A percentile compares a stretch with the other conserved stretches of the same genome.
These are phyloP conservation scores for Cantharis rustica DNA, from an alignment of 2,888 invertebrate genomes.

Conservation along the genomic window DNA sequence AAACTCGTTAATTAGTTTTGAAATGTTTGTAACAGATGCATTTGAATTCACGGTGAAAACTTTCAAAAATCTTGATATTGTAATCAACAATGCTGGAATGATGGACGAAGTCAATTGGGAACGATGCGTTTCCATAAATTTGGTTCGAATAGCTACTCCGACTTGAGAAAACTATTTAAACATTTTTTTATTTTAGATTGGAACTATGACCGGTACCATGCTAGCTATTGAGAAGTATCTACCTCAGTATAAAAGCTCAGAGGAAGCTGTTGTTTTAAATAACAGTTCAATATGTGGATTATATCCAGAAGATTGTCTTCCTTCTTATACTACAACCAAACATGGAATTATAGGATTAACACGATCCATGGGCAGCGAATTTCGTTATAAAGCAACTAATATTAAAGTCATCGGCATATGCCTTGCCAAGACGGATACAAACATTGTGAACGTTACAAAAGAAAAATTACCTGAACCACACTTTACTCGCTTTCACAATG, in stretches of 20 bases:
- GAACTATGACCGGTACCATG: constrained; percentile 31
- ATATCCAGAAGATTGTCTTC: constrained; percentile 8
- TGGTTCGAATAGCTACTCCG: constrained; percentile 23
- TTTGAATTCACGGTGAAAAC: constrained; percentile 3
- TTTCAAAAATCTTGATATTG: constrained; percentile 34
- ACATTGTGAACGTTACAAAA: neutral
- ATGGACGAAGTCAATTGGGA: constrained; percentile 34
- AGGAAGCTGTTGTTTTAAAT: constrained; percentile 38
- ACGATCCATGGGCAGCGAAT: constrained; percentile 17
- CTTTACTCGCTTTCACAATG: neutral
- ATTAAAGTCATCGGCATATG: constrained; percentile 33
- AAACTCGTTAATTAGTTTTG: neutral
- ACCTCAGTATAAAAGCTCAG: constrained; percentile 35
- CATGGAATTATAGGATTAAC: constrained; percentile 28
- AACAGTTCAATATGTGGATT: constrained; percentile 35
- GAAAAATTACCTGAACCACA: neutral
- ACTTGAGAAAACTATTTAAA: neutral
- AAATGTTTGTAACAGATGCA: neutral
- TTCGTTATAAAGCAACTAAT: constrained; percentile 15
- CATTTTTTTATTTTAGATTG: constrained; percentile 17
- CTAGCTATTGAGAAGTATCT: constrained; percentile 37
- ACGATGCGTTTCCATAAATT: constrained; percentile 33
- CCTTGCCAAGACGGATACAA: constrained; percentile 25
- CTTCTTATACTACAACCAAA: constrained; percentile 13
- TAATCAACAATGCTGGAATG: constrained; percentile 36